These are phyloP conservation scores for Pinctada fucata DNA, from an alignment of 2,888 invertebrate species.

Conservation along the genomic window DNA sequence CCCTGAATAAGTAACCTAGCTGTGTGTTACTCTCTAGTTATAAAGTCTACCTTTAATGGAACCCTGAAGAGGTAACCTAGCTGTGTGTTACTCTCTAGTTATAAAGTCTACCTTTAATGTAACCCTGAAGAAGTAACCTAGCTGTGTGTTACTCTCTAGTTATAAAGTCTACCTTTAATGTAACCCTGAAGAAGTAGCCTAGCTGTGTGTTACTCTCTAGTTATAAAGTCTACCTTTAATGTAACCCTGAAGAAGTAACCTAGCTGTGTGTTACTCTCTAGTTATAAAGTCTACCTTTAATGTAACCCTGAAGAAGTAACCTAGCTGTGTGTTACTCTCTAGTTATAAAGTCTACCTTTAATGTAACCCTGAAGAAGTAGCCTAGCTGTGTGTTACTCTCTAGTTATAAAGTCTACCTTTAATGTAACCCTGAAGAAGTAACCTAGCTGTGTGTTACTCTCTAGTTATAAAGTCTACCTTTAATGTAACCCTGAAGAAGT, in stretches of 20 bases:
- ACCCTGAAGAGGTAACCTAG: slow-evolving; percentile 87
- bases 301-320: slow-evolving; percentile 86
- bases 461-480: slow-evolving; percentile 83
- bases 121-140: slow-evolving; percentile 88
- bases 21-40: slow-evolving; percentile 89
- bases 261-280: slow-evolving; percentile 89
- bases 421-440: slow-evolving; percentile 85
- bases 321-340: slow-evolving; percentile 89
- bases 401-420: slow-evolving; percentile 81
- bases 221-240: slow-evolving; percentile 80
- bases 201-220: slow-evolving; percentile 89
- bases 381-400: slow-evolving; percentile 91
- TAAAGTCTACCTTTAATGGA: slow-evolving; percentile 79
- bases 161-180: slow-evolving; percentile 80
- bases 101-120: slow-evolving; percentile 79
- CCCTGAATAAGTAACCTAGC: slow-evolving; percentile 87
- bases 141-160: slow-evolving; percentile 88
- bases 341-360: slow-evolving; percentile 82
- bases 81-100: slow-evolving; percentile 89
- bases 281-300: slow-evolving; percentile 80
- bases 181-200: slow-evolving; percentile 87
- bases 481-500: slow-evolving; percentile 83
- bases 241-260: slow-evolving; percentile 88
- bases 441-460: slow-evolving; percentile 89
- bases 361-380: slow-evolving; percentile 84